These are phyloP conservation scores for Oreocharis arfaki DNA, from an alignment of 2,113 vertebrate genomes.

Conservation along the genomic window DNA sequence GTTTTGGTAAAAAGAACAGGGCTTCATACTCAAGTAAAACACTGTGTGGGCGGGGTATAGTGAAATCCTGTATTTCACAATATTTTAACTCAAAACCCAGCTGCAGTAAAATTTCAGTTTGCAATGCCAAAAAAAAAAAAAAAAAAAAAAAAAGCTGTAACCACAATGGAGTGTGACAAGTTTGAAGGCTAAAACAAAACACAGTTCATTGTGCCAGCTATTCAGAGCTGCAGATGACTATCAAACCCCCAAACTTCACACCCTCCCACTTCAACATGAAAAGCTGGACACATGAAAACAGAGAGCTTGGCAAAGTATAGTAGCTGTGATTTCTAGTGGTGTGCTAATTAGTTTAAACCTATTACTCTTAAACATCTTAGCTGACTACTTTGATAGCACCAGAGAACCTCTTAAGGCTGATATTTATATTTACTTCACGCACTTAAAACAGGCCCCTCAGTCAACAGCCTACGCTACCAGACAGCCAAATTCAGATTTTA, in stretches of 20 bases:
- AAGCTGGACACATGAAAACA: background rate
- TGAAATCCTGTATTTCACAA: conserved; percentile 68
- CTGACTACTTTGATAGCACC: background rate
- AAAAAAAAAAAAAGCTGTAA: background rate
- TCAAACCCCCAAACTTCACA: background rate
- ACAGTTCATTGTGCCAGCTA: conserved; percentile 17
- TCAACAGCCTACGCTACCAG: background rate
- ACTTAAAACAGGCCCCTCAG: background rate
- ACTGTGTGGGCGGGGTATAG: conserved; percentile 46
- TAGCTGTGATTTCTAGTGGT: background rate
- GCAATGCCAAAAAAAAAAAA: conserved; percentile 11
- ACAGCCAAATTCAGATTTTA: background rate
- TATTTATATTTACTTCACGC: background rate
- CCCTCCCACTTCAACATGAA: background rate
- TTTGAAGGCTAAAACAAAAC: conserved; percentile 55
- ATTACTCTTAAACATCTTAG: background rate
- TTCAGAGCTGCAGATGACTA: conserved; percentile 17
- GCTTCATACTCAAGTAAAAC: conserved; percentile 50
- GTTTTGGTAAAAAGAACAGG: conserved; percentile 39
- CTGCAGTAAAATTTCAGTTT: conserved; percentile 58
- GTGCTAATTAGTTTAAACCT: background rate
- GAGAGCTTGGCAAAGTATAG: background rate
- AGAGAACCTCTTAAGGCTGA: background rate
- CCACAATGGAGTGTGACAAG: background rate
- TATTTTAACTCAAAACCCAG: conserved; percentile 68